Evolutionary conservation across 2,113 vertebrate species (phyloP).

Genomic region (Corythoichthys intestinalis): DNA sequence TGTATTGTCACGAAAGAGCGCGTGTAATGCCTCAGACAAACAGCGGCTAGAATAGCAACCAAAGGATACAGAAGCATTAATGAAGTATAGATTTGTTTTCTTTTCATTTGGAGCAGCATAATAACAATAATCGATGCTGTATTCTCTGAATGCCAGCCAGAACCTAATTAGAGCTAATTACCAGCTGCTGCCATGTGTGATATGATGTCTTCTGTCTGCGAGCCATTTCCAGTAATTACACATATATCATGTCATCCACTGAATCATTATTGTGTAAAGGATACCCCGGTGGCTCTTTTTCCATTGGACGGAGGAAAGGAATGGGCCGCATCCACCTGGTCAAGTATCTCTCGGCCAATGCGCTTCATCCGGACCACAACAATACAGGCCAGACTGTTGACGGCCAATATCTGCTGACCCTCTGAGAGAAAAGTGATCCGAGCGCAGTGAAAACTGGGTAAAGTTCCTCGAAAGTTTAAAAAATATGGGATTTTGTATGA

Average conservation of each 20-base stretch:
- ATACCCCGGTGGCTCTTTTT: constrained; percentile 47
- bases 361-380: constrained; percentile 11
- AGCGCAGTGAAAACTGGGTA: constrained; percentile 31
- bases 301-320: constrained; percentile 43
- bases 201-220: constrained; percentile 54
- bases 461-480: neutral
- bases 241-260: constrained; percentile 56
- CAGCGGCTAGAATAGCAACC: constrained; percentile 1
- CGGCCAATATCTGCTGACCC: constrained; percentile 22
- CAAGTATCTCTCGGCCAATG: constrained; percentile 15
- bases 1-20: neutral
- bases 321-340: constrained; percentile 55
- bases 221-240: constrained; percentile 56
- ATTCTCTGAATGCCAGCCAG: constrained; percentile 38
- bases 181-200: constrained; percentile 41
- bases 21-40: neutral
- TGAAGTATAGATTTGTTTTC: constrained; percentile 29
- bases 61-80: constrained; percentile 12
- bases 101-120: constrained; percentile 34
- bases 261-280: constrained; percentile 49
- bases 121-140: constrained; percentile 36
- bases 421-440: constrained; percentile 34
- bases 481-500: neutral
- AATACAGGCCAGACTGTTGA: constrained; percentile 14
- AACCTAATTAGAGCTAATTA: constrained; percentile 57